Conservation (phyloP, 2,888 invertebrate genomes). For the Podabrus alpinus region DNA sequence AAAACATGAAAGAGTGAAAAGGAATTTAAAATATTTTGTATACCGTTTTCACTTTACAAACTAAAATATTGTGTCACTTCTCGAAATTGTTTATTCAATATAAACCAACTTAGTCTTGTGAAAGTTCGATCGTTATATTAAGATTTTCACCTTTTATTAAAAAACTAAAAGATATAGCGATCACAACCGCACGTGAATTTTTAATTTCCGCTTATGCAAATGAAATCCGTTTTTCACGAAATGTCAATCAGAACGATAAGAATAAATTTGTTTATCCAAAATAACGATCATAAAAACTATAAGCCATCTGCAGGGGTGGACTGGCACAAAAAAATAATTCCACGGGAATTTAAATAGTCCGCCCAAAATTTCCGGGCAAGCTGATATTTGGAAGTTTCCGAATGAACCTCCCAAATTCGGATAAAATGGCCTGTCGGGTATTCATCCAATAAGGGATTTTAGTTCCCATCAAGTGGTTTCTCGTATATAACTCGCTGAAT, state of each 20-base stretch:
- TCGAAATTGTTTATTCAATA: background rate
- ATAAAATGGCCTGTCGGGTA: no score
- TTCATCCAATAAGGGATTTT: no score
- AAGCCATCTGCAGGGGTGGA: background rate
- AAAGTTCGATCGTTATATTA: background rate
- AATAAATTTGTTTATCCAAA: background rate
- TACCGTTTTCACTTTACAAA: background rate
- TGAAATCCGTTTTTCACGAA: background rate
- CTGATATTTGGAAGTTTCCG: no score
- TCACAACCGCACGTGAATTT: background rate
- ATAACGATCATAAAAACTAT: background rate
- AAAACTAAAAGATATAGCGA: background rate
- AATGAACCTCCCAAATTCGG: no score
- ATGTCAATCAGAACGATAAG: background rate
- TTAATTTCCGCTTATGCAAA: background rate
- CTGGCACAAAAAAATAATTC: no score
- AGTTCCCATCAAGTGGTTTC: no score
- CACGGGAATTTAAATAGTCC: no score
- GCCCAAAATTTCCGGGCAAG: no score
- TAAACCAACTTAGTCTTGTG: background rate
- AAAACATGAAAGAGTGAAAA: background rate
- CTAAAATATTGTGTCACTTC: background rate
- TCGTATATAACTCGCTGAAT: no score
- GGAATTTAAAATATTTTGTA: background rate
- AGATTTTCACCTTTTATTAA: background rate